A percentile compares a stretch with the other conserved stretches of the same genome.
Evolutionary conservation across 1,140 invertebrate species (phyloP).

Genomic region (Caenorhabditis remanei): DNA sequence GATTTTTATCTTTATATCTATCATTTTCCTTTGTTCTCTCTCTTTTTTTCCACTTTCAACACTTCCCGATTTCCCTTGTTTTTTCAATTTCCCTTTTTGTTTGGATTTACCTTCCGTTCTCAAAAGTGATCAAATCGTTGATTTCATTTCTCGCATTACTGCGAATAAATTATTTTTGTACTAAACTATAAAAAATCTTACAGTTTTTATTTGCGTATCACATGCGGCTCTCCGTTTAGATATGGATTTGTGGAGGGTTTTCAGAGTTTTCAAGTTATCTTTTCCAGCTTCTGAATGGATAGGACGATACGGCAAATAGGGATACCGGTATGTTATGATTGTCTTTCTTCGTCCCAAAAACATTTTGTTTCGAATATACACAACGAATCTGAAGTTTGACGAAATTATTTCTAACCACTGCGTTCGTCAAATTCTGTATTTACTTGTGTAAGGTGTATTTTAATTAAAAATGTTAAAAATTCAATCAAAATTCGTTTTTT

Average conservation of each 20-base stretch:
- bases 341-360: neutral
- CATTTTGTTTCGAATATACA: neutral
- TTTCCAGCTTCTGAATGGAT: neutral
- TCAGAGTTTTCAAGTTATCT: neutral
- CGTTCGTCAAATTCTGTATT: no score
- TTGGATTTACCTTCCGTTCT: slow-evolving; percentile 26
- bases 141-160: neutral
- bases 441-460: no score
- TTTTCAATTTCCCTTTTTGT: neutral
- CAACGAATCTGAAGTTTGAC: neutral
- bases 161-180: slow-evolving; percentile 46
- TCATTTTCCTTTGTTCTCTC: neutral
- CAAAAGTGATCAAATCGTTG: slow-evolving; percentile 25
- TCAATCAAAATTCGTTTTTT: no score
- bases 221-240: slow-evolving; percentile 16
- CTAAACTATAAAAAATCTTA: neutral
- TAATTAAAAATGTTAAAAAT: no score
- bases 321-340: slow-evolving; percentile 22
- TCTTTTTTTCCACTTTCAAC: neutral
- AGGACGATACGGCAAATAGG: neutral
- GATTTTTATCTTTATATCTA: slow-evolving; percentile 18
- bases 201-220: neutral
- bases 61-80: slow-evolving; percentile 1
- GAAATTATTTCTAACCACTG: neutral
- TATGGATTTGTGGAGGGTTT: neutral